Evolutionary conservation across 2,113 vertebrate genomes (phyloP), one percentile per base, ranked within the genome.

Genomic region (Empidonax traillii): DNA sequence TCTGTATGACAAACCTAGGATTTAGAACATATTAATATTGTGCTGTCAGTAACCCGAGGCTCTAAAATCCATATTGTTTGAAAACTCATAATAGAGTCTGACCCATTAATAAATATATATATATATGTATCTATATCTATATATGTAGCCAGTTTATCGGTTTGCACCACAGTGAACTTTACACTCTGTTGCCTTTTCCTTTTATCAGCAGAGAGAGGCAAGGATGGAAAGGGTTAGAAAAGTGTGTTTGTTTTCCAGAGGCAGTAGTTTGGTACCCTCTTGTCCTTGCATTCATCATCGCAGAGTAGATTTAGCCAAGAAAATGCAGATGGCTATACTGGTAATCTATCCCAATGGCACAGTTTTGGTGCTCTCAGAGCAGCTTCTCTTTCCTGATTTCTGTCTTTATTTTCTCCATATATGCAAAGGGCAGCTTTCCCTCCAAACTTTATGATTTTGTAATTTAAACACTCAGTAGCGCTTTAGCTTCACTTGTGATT

Each of bases 401-500:
- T 61, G 25, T 51, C 51, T 90, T 90, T 62, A 47, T 65, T 52
- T 61, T 17, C 43, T 74, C 39, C 61, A 65, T 12, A n/a, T 52
- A 19, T 16, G 39, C 21, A 56, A 80, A 61, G 17, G 33, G 33
- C 16, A 71, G 51, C 15, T 43, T 56, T 63, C 63, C 56, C 37
- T 23, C 35, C 47, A 43, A 1, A 55, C 22, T 44, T 56, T 37
- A 24, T 12, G 18, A 51, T 56, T 69, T 27, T 56, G 20, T 63
- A 23, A 63, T 71, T 79, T 46, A 89, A 35, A 43, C 0, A 0
- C 4, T 59, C 1, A 1, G 6, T 28, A 71, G 43, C 20, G 31
- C 56, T 75, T 80, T 63, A 92, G 27, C 28, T 55, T 90, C 39
- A 35, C 13, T 90, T 2, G 0, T 28, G 25, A 44, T 58, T 75